A percentile compares a stretch with the other conserved stretches of the same genome.
Conservation (phyloP, 2,888 invertebrate genomes). For the Mythimna albipuncta region DNA sequence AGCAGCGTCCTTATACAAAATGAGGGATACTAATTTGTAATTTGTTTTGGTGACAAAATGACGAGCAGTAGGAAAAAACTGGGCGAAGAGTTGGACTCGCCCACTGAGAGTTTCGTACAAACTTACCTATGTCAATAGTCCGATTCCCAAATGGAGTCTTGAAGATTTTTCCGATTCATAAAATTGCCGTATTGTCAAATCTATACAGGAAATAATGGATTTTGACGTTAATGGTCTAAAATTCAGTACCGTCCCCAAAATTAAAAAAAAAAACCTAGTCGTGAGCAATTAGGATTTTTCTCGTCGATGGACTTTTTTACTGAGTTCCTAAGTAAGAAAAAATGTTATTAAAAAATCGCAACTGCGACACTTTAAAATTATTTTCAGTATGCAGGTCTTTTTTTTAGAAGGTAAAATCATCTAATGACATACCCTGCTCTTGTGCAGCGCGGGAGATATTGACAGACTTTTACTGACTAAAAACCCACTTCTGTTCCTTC, state of each 20-base stretch:
- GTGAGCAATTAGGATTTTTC: background rate
- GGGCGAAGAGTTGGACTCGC: too few relatives aligned
- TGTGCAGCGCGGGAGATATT: too few relatives aligned
- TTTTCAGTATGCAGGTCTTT: background rate
- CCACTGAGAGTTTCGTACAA: too few relatives aligned
- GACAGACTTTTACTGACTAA: too few relatives aligned
- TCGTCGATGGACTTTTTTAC: background rate
- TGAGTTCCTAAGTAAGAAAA: background rate
- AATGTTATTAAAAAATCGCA: background rate
- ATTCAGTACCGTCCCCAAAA: background rate
- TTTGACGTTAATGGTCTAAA: background rate
- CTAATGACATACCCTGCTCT: too few relatives aligned
- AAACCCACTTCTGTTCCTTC: too few relatives aligned
- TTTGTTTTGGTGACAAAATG: constrained; percentile 14
- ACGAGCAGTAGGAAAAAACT: background rate
- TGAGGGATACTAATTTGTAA: constrained; percentile 24
- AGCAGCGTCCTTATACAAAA: constrained; percentile 46
- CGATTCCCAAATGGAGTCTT: too few relatives aligned
- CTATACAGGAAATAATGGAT: background rate
- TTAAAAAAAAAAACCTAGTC: background rate
- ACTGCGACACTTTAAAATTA: background rate
- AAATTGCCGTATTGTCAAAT: too few relatives aligned
- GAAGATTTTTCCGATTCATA: too few relatives aligned
- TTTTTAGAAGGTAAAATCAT: too few relatives aligned
- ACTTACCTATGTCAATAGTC: too few relatives aligned